Conservation (phyloP, 1,140 invertebrate species). For the Laupala kohalensis region DNA sequence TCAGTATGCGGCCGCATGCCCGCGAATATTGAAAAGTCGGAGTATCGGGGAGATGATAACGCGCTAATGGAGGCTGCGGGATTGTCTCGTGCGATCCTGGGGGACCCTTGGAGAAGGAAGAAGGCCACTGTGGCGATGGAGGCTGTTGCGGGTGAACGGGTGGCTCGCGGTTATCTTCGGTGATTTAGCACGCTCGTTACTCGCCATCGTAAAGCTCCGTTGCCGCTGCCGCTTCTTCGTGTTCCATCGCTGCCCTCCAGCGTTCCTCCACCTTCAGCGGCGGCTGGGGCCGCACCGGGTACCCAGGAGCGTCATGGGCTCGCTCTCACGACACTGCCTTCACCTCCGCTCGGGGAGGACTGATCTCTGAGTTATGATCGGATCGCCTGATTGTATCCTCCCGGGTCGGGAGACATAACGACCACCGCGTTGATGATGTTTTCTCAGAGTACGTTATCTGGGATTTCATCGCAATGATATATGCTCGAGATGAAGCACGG, state of each 20-base stretch:
- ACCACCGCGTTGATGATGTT: too few species aligned
- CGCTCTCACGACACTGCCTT: too few species aligned
- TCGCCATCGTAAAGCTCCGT: neutral
- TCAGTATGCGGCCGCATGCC: neutral
- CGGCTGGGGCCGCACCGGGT: neutral
- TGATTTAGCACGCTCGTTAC: neutral
- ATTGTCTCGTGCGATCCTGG: too few species aligned
- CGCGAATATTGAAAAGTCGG: neutral
- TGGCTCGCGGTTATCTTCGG: neutral
- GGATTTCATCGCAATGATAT: too few species aligned
- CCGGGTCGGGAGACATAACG: too few species aligned
- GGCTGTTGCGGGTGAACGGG: neutral
- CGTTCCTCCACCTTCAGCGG: neutral
- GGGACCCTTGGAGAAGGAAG: too few species aligned
- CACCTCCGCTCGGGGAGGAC: too few species aligned
- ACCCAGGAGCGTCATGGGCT: neutral
- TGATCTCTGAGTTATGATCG: too few species aligned
- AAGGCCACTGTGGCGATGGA: neutral
- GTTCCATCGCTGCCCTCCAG: too few species aligned
- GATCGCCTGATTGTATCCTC: too few species aligned
- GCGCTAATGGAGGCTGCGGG: neutral
- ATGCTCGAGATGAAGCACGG: too few species aligned
- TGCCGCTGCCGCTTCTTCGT: neutral
- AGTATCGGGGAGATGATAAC: neutral
- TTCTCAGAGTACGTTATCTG: too few species aligned